These are phyloP conservation scores for Morelia viridis DNA, from an alignment of 2,797 vertebrate genomes.

Conservation along the genomic window DNA sequence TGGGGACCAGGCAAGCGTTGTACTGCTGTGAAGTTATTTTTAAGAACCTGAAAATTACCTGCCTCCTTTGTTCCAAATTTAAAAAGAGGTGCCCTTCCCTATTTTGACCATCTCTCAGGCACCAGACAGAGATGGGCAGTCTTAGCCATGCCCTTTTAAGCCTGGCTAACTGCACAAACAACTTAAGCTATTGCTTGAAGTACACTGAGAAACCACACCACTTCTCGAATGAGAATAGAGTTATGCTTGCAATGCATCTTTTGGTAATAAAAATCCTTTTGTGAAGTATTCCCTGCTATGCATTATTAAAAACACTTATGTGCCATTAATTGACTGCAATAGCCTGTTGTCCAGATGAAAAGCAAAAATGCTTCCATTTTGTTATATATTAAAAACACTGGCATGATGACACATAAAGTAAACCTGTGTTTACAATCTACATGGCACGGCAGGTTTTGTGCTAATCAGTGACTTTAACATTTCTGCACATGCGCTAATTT, in stretches of 20 bases:
- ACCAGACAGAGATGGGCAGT: too few species aligned
- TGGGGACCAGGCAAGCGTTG: not conserved
- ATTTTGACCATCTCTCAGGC: not conserved
- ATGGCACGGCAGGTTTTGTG: not conserved
- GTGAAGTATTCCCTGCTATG: not conserved
- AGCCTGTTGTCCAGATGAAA: not conserved
- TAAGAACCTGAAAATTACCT: not conserved
- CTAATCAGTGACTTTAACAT: not conserved
- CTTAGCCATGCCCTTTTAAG: not conserved
- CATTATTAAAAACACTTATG: not conserved
- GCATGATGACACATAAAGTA: not conserved
- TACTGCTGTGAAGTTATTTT: not conserved
- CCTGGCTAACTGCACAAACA: not conserved
- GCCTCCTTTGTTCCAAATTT: too few species aligned
- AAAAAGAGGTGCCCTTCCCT: not conserved
- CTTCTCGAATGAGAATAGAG: not conserved
- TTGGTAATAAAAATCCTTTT: not conserved
- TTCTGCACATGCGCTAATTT: not conserved
- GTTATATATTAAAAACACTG: not conserved
- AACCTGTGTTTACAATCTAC: not conserved
- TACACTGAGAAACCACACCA: not conserved
- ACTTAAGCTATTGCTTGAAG: not conserved
- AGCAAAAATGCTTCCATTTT: not conserved
- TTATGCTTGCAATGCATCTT: not conserved
- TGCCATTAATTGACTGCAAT: not conserved